These are phyloP conservation scores for Callaeas wilsoni DNA, from an alignment of 2,113 vertebrate species.

Conservation along the genomic window DNA sequence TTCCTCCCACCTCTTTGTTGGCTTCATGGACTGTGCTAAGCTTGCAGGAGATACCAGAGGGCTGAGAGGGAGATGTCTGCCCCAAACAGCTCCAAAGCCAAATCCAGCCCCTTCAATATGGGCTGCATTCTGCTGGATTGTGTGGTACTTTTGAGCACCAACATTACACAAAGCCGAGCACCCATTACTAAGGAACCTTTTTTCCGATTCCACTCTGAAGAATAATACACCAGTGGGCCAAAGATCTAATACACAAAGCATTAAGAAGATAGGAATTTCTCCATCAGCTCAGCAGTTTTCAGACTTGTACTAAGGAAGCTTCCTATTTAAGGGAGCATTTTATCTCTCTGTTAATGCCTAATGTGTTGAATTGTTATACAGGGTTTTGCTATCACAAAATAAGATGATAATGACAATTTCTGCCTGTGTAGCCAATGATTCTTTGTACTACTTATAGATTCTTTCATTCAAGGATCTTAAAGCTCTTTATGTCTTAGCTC, in stretches of 20 bases:
- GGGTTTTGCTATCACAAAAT: conserved; percentile 36
- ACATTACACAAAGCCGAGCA: neutral
- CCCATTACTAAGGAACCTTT: neutral
- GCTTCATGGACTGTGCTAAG: neutral
- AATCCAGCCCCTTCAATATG: neutral
- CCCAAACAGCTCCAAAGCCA: neutral
- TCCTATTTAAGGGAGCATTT: conserved; percentile 33
- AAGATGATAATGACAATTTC: conserved; percentile 32
- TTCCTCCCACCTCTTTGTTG: conserved; percentile 16
- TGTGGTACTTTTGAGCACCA: neutral
- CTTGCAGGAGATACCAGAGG: neutral
- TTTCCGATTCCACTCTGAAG: neutral
- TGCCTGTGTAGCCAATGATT: neutral
- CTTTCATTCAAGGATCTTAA: conserved; percentile 35
- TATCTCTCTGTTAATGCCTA: conserved; percentile 41
- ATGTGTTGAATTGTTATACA: conserved; percentile 23
- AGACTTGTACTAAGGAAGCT: neutral
- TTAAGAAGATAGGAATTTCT: conserved; percentile 45
- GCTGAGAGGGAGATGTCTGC: neutral
- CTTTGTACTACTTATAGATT: conserved; percentile 34
- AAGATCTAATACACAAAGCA: conserved; percentile 19
- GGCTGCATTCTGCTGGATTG: neutral
- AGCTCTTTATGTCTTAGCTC: conserved; percentile 7
- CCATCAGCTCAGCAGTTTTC: conserved; percentile 38
- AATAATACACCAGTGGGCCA: conserved; percentile 2